Evolutionary conservation across 2,113 vertebrate species (phyloP), one percentile per base, ranked within the genome.

Genomic region (Sorex araneus): DNA sequence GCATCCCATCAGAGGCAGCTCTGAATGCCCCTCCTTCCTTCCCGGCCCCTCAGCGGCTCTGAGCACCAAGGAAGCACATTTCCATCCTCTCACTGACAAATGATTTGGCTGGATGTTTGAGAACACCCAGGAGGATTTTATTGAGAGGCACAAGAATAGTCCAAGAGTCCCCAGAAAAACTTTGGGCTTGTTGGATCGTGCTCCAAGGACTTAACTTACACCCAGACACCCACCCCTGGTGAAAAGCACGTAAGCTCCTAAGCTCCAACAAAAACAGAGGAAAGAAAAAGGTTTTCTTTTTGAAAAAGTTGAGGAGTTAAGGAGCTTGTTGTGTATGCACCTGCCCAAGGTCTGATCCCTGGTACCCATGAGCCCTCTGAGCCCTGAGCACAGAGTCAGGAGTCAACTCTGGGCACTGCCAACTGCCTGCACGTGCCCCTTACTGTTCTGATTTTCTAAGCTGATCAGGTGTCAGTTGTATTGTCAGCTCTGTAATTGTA

Each of bases 401-500:
- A 60, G 57, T 60, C 18, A 60, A 21, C 57, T 19, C 57, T 60
- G 57, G 23, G 57, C 57, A 60, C 57, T 60, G 57, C 57, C 57
- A 60, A 60, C 19, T 19, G 82, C 40, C 32, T 6, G 36, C 27
- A 16, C 11, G 23, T 69, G 76, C 36, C 63, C 27, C 69, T 63
- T 40, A n/a, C 50, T 71, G 4, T 21, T 73, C 75, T 80, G 13
- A 19, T 60, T 93, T 82, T 67, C 27, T 36, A 36, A 71, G 45
- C 54, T 67, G 36, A 43, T 63, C 27, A 34, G 25, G n/a, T 15
- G 50, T 6, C 70, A 83, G 69, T 84, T 89, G 67, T 50, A 32
- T 80, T 84, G 21, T 45, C 73, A 45, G 92, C 83, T 32, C 60
- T 12, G 12, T 80, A 23, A 54, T 47, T 81, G 23, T 86, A 79